A percentile compares a stretch with the other conserved stretches of the same genome.
Evolutionary conservation across 1,140 invertebrate species (phyloP).

Genomic region (Drosophila truncata): DNA sequence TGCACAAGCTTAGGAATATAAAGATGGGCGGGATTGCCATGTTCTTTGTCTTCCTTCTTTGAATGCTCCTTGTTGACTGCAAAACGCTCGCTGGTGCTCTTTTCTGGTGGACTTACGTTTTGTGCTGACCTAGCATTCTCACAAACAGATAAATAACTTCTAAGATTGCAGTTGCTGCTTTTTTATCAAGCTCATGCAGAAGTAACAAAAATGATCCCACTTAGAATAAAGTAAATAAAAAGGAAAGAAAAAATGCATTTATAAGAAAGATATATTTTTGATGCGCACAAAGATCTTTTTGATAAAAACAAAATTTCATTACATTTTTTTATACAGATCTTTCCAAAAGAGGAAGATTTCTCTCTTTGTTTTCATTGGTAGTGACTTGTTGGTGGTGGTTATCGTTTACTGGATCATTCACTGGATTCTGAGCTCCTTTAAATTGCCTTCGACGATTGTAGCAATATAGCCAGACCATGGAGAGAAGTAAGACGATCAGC

Average conservation of each 20-base stretch:
- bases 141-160: background rate
- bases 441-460: constrained; percentile 1
- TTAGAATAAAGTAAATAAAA: background rate
- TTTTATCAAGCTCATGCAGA: background rate
- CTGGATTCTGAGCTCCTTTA: background rate
- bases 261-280: background rate
- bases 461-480: constrained; percentile 16
- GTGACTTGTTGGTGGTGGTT: too few species aligned
- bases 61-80: background rate
- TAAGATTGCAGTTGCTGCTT: background rate
- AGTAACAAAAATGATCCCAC: background rate
- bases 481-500: background rate
- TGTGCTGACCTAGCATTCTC: background rate
- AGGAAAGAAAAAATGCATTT: background rate
- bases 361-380: background rate
- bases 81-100: background rate
- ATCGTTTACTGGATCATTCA: background rate
- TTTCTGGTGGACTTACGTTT: background rate
- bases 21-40: background rate
- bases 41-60: background rate
- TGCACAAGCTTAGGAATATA: background rate
- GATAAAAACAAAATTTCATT: background rate
- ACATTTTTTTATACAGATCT: background rate
- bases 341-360: constrained; percentile 28
- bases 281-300: background rate